Base-by-base conservation (phyloP, 2,797 vertebrate genomes). In the Taenioides sp. region DNA sequence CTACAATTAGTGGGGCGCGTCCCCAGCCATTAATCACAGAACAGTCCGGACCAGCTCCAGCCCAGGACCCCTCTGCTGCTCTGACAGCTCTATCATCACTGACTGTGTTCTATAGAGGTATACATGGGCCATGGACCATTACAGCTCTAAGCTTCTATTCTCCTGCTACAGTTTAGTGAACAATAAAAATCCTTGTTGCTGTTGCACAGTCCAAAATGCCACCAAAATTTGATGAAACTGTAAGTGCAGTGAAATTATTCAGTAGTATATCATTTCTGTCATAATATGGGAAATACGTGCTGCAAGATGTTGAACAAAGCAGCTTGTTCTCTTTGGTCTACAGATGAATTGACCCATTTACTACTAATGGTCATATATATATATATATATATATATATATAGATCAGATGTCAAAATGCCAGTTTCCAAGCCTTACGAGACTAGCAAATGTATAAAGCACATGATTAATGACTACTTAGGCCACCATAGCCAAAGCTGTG, bases 11-110 rank as follows among this genome's bases (percentile, higher is more conserved):
- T 88, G 88, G 91, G 88, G 88, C 85, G 89, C 81, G 89, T 92
- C 92, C 88, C 90, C 85, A 68, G 89, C 84, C 90, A 93, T 93
- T 91, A 93, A 92, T 92, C 92, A 93, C 88, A 80, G 84, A 85
- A 66, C 84, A 72, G 87, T 77, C 75, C 79, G 81, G 85, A 76
- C 71, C 80, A 70, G 80, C 67, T 0, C 67, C 58, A 80, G 73
- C 82, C 69, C 49, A 34, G 84, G 50, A 80, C 82, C 82, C 87
- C 85, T 83, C 70, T 57, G 65, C 75, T 80, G 17, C 78, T 52
- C 58, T 80, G 80, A 87, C 80, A 85, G 49, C 77, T 82, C 71
- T 67, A 78, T 84, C 79, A 67, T 73, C 28, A 64, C 40, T 54
- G 18, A 11, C 2, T 34, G 23, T 5, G 17, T 11, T 16, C 28